These are phyloP conservation scores for Ctenicera cuprea DNA, from an alignment of 2,888 invertebrate genomes.

Conservation along the genomic window DNA sequence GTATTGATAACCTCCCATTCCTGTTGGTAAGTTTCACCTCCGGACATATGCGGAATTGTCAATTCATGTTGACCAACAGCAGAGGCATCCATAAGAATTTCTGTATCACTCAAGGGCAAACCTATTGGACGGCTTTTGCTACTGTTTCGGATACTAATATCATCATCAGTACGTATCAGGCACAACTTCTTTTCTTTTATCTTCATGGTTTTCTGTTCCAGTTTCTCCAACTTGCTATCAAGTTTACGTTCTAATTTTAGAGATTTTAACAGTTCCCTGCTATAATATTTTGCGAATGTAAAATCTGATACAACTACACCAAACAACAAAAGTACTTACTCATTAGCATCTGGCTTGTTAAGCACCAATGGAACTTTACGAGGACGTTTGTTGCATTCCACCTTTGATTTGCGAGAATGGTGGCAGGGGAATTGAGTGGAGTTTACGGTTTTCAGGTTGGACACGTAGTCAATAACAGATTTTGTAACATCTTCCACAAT, in stretches of 20 bases:
- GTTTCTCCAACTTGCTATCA: conserved; percentile 69
- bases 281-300: background rate
- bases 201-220: conserved; percentile 70
- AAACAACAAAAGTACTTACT: conserved; percentile 35
- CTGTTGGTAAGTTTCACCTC: conserved; percentile 69
- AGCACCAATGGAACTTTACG: conserved; percentile 1
- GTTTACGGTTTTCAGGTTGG: conserved; percentile 27
- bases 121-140: conserved; percentile 29
- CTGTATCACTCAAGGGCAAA: conserved; percentile 9
- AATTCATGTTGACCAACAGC: conserved; percentile 48
- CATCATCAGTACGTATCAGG: conserved; percentile 62
- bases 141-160: conserved; percentile 33
- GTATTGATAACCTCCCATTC: conserved; percentile 70
- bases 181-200: conserved; percentile 70
- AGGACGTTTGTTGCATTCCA: conserved; percentile 26
- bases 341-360: conserved; percentile 6
- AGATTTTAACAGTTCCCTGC: conserved; percentile 55
- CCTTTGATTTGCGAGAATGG: conserved; percentile 28
- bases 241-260: conserved; percentile 67
- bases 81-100: conserved; percentile 57
- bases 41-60: conserved; percentile 62
- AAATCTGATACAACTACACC: background rate
- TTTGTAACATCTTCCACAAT: conserved; percentile 65
- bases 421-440: background rate
- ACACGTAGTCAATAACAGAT: conserved; percentile 56